A percentile compares a stretch with the other conserved stretches of the same genome.
phyloP scores from a whole-genome alignment of 1,140 invertebrate species.

The Tetragnatha versicolor region DNA sequence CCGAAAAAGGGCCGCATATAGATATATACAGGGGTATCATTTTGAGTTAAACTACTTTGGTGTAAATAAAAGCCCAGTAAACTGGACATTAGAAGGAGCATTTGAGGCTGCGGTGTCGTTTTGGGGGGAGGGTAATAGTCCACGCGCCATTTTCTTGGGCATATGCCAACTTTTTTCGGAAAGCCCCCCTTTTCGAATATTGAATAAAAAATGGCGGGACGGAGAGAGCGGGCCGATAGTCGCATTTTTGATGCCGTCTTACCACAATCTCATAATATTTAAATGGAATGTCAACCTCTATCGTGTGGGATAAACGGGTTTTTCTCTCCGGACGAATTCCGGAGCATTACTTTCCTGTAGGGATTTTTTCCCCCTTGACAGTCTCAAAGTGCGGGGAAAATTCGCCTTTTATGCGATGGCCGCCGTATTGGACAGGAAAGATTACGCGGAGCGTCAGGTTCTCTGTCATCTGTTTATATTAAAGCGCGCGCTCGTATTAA shows the following conservation, averaged over 20 bases:
- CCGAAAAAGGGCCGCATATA: conserved; percentile 1
- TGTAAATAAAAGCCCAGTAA: conserved; percentile 55
- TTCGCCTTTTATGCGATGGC: no score
- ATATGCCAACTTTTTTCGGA: conserved; percentile 30
- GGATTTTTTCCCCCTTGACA: no score
- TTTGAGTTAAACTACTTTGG: conserved; percentile 55
- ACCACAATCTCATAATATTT: conserved; percentile 43
- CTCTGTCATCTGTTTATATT: no score
- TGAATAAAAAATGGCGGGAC: conserved; percentile 49
- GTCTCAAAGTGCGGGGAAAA: no score
- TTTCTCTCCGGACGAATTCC: no score
- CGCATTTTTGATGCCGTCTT: conserved; percentile 34
- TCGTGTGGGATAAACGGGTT: conserved; percentile 37
- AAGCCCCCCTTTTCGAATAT: conserved; percentile 29
- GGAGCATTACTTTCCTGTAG: no score
- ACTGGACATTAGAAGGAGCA: conserved; percentile 53
- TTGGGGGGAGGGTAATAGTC: conserved; percentile 48
- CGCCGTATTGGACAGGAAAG: no score
- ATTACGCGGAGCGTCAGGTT: no score
- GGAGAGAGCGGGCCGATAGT: conserved; percentile 32
- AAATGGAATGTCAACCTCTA: conserved; percentile 37
- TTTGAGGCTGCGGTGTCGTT: conserved; percentile 51
- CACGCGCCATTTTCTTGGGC: conserved; percentile 47
- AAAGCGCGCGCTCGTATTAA: no score
- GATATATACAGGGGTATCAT: conserved; percentile 46